A percentile compares a stretch with the other conserved stretches of the same genome.
phyloP scores from a whole-genome alignment of 2,113 vertebrate species.

The Ciconia stormi region DNA sequence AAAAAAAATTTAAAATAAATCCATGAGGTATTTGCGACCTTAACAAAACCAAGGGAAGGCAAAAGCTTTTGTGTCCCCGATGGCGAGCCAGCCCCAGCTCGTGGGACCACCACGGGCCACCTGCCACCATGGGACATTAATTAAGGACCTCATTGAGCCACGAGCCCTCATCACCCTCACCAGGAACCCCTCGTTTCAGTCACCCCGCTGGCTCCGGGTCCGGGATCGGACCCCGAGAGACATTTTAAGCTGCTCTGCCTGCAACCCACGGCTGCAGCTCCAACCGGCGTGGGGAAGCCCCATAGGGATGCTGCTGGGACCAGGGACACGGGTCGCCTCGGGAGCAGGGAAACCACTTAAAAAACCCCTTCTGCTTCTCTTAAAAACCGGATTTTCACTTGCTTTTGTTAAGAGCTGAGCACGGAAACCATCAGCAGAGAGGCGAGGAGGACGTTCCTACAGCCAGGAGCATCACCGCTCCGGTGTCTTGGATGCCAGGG shows the following conservation, averaged over 20 bases:
- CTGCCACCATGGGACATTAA: rapidly evolving
- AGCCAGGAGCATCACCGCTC: background rate
- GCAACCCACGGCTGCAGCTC: background rate
- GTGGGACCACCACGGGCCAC: background rate
- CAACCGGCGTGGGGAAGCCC: rapidly evolving
- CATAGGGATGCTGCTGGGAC: background rate
- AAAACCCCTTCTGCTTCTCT: background rate
- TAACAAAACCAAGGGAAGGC: background rate
- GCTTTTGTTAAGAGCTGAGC: background rate
- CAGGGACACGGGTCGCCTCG: rapidly evolving
- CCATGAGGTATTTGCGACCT: background rate
- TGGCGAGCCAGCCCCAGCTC: no score
- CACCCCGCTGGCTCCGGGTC: rapidly evolving
- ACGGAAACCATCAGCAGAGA: background rate
- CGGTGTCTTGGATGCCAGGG: background rate
- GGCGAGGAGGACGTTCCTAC: background rate
- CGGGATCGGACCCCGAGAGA: background rate
- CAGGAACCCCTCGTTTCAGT: background rate
- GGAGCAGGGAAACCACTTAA: background rate
- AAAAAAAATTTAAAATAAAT: no score
- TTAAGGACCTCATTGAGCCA: background rate
- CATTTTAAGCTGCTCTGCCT: background rate
- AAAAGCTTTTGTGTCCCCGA: background rate
- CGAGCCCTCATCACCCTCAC: background rate
- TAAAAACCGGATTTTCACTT: background rate